Base-by-base conservation (phyloP, 2,113 vertebrate species). In the Entomyzon cyanotis region DNA sequence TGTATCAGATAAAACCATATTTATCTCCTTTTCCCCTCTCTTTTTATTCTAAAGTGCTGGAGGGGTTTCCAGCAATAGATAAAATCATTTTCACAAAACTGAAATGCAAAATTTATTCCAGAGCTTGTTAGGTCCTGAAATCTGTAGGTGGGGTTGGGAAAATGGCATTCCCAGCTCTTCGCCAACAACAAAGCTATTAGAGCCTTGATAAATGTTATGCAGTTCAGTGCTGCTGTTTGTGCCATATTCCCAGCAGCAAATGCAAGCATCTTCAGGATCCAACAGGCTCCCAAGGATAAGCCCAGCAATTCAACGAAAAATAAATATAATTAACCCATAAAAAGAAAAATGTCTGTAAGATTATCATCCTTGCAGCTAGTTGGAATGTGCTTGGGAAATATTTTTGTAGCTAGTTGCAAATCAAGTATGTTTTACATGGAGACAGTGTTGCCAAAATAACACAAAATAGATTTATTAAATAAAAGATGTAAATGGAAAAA, bases 71-170 rank as follows among this genome's bases (percentile, higher is more conserved):
- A 95, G 53, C 60, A 53, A 62, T 5, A 97, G 95, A 96, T 95
- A 93, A 95, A 93, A 96, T 96, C 84, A 15, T 64, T 73, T 97
- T 67, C 63, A 78, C 84, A 89, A 94, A 95, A 94, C 2, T 87
- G 62, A 95, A 90, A 88, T 85, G 81, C 75, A 89, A 27, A 65
- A 70, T 92, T 93, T 87, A 25, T 93, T 95, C 63, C 15, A 37
- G 80, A 95, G 87, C 94, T 85, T 96, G 95, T 97, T 93, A 70
- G 92, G 85, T 95, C 93, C 93, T 96, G 96, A 97, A 96, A 79
- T 75, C 56, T 74, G 59, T 92, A 95, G 95, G 95, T 92, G 91
- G 87, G 81, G 95, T 92, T 85, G 84, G 80, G 89, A 95, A 93
- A 93, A 95, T 63, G 69, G 75, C 94, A 88, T 78, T 87, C 75